Evolutionary conservation across 1,140 invertebrate genomes (phyloP).

Genomic region (Trichonephila inaurata): DNA sequence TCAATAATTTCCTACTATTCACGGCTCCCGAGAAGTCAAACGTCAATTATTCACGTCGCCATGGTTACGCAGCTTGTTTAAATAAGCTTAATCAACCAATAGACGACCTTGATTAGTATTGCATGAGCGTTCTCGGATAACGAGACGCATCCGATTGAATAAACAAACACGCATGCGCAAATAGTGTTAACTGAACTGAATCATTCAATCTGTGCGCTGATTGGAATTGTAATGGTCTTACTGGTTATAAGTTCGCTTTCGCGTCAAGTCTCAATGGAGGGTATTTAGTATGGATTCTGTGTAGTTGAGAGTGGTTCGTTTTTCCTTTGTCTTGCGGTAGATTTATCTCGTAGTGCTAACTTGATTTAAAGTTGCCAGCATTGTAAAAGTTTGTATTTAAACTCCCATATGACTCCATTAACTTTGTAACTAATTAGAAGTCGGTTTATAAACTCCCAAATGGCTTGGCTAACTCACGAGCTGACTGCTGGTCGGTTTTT

Average conservation of each 20-base stretch:
- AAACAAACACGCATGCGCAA: neutral
- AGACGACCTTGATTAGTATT: constrained; percentile 27
- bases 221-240: neutral
- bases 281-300: neutral
- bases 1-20: neutral
- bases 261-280: neutral
- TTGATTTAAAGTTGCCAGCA: no score
- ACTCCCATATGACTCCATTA: no score
- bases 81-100: neutral
- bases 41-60: neutral
- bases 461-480: no score
- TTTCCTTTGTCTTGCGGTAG: neutral
- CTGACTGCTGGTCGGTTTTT: no score
- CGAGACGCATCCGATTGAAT: neutral
- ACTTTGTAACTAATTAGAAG: no score
- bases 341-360: no score
- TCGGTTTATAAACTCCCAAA: no score
- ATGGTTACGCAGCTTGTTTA: neutral
- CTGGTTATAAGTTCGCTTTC: neutral
- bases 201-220: neutral
- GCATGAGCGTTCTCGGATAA: neutral
- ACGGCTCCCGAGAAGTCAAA: neutral
- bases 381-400: no score
- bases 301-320: neutral
- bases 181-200: neutral